These are phyloP conservation scores for Amyelois transitella DNA, from an alignment of 1,140 invertebrate genomes.

Conservation along the genomic window DNA sequence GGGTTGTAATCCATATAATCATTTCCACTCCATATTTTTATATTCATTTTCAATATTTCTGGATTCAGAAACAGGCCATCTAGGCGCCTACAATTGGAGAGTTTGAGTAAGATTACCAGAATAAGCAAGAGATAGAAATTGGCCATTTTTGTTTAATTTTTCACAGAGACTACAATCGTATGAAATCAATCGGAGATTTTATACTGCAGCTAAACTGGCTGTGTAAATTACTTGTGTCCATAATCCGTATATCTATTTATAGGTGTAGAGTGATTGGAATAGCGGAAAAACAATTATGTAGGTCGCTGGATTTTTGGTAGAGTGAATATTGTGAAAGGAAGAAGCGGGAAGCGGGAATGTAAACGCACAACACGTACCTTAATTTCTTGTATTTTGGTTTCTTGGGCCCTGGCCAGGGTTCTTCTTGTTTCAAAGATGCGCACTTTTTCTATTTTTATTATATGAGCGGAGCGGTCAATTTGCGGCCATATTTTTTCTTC, in stretches of 20 bases:
- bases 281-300: too few species aligned
- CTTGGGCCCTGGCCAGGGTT: too few species aligned
- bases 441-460: too few species aligned
- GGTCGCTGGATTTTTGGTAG: too few species aligned
- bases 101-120: slow-evolving; percentile 18
- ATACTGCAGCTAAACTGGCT: background rate
- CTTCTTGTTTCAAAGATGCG: too few species aligned
- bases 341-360: too few species aligned
- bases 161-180: background rate
- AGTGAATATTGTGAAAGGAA: too few species aligned
- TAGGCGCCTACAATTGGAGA: slow-evolving; percentile 7
- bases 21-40: slow-evolving; percentile 29
- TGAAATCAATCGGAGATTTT: background rate
- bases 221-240: background rate
- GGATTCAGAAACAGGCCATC: slow-evolving; percentile 42
- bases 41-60: slow-evolving; percentile 35
- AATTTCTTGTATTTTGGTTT: too few species aligned
- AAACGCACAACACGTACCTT: too few species aligned
- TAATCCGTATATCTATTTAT: background rate
- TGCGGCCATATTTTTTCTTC: too few species aligned
- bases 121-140: slow-evolving; percentile 11
- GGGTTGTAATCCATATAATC: slow-evolving; percentile 48
- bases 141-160: background rate
- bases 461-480: too few species aligned
- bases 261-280: background rate